These are phyloP conservation scores for Harlomillsia oculata DNA, from an alignment of 1,140 invertebrate genomes.

Conservation along the genomic window DNA sequence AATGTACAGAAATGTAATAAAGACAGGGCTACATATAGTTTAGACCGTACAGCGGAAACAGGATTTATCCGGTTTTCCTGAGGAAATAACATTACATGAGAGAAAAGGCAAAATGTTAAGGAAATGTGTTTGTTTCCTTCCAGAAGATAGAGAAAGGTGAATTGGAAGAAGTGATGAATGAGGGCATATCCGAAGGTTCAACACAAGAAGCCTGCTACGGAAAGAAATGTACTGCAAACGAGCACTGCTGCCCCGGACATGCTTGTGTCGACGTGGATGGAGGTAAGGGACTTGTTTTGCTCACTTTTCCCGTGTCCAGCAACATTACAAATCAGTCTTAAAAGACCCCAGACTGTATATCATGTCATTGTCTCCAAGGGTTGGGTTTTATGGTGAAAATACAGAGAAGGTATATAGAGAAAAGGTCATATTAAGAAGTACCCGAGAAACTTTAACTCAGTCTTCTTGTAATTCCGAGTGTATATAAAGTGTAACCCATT, in stretches of 20 bases:
- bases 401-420: background rate
- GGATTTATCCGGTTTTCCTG: background rate
- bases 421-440: background rate
- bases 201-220: constrained; percentile 29
- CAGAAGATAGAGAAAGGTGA: constrained; percentile 35
- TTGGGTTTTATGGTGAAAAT: background rate
- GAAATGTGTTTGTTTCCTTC: background rate
- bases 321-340: background rate
- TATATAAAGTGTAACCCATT: too few relatives aligned
- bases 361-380: background rate
- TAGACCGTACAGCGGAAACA: background rate
- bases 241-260: constrained; percentile 62
- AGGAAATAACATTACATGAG: constrained; percentile 39
- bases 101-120: constrained; percentile 41
- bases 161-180: constrained; percentile 34
- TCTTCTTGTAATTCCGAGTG: too few relatives aligned
- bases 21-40: background rate
- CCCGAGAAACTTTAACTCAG: too few relatives aligned
- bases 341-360: background rate
- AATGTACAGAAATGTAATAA: background rate
- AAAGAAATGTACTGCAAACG: constrained; percentile 45
- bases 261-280: constrained; percentile 63
- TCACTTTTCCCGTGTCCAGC: too few relatives aligned
- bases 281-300: constrained; percentile 41
- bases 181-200: constrained; percentile 22